Percentiles rank a stretch among this genome's conserved stretches.
phyloP scores from a whole-genome alignment of 2,797 vertebrate genomes.

The Protonibea diacanthus region DNA sequence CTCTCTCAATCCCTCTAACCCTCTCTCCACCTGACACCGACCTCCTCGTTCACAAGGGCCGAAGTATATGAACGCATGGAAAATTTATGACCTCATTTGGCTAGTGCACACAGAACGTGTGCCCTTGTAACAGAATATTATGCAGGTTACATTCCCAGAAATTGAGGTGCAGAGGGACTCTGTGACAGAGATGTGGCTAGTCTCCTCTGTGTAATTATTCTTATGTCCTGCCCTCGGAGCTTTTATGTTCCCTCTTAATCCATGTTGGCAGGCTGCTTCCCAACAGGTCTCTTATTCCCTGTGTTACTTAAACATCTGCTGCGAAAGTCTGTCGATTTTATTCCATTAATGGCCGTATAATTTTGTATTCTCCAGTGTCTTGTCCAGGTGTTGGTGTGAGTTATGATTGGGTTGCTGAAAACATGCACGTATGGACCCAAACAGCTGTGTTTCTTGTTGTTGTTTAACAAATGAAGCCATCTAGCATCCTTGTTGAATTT shows the following conservation, averaged over 20 bases:
- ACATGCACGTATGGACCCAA: not conserved
- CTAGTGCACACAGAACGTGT: not conserved
- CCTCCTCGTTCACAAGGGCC: slow-evolving; percentile 2
- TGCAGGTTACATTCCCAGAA: slow-evolving; percentile 41
- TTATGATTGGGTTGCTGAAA: slow-evolving; percentile 21
- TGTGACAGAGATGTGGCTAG: slow-evolving; percentile 38
- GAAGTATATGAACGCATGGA: slow-evolving; percentile 27
- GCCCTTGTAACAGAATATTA: slow-evolving; percentile 32
- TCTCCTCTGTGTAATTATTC: slow-evolving; percentile 63
- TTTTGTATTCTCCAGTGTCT: slow-evolving; percentile 41
- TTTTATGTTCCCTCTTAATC: slow-evolving; percentile 59
- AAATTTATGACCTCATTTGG: slow-evolving; percentile 40
- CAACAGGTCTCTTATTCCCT: slow-evolving; percentile 37
- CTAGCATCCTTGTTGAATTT: not conserved
- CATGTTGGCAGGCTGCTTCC: slow-evolving; percentile 50
- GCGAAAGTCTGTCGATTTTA: slow-evolving; percentile 51
- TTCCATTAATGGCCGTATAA: slow-evolving; percentile 34
- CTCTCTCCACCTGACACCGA: not conserved
- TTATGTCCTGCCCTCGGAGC: slow-evolving; percentile 52
- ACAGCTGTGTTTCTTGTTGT: slow-evolving; percentile 10
- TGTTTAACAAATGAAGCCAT: not conserved
- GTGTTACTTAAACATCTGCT: slow-evolving; percentile 45
- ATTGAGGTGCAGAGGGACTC: slow-evolving; percentile 31
- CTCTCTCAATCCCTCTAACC: slow-evolving; percentile 5
- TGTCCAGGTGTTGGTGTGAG: slow-evolving; percentile 27